Evolutionary conservation across 2,888 invertebrate species (phyloP).

Genomic region (Tenthredo mesomela): DNA sequence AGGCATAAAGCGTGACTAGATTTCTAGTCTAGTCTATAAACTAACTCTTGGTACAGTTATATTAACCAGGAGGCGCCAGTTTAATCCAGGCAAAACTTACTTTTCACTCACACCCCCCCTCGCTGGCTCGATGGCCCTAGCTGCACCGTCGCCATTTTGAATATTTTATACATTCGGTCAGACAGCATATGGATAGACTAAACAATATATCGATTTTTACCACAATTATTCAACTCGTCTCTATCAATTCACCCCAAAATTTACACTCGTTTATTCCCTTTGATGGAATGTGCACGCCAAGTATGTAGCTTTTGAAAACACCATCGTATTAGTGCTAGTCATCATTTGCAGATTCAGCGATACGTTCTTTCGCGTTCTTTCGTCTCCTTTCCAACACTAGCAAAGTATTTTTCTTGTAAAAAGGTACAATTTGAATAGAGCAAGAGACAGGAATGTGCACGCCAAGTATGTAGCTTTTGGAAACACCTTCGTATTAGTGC

Average conservation of each 20-base stretch:
- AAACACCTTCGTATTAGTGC: background rate
- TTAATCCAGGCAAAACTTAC: slow-evolving; percentile 36
- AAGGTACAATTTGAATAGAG: no score
- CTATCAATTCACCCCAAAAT: background rate
- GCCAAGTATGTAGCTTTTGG: no score
- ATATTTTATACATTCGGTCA: slow-evolving; percentile 17
- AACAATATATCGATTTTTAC: background rate
- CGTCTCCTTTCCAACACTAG: no score
- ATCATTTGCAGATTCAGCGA: background rate
- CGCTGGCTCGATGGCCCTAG: background rate
- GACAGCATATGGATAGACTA: background rate
- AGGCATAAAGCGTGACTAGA: slow-evolving; percentile 46
- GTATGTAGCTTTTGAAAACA: background rate
- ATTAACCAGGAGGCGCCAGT: background rate
- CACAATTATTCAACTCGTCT: background rate
- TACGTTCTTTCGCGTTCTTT: no score
- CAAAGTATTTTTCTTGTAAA: no score
- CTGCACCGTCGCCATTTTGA: slow-evolving; percentile 33
- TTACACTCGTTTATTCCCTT: background rate
- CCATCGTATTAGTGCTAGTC: background rate
- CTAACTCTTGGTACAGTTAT: slow-evolving; percentile 44
- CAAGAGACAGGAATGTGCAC: no score
- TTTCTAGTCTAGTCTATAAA: slow-evolving; percentile 42
- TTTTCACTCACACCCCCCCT: slow-evolving; percentile 8
- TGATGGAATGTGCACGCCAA: no score